Evolutionary conservation across 1,140 invertebrate genomes (phyloP).

Genomic region (Pachypsylla venusta): DNA sequence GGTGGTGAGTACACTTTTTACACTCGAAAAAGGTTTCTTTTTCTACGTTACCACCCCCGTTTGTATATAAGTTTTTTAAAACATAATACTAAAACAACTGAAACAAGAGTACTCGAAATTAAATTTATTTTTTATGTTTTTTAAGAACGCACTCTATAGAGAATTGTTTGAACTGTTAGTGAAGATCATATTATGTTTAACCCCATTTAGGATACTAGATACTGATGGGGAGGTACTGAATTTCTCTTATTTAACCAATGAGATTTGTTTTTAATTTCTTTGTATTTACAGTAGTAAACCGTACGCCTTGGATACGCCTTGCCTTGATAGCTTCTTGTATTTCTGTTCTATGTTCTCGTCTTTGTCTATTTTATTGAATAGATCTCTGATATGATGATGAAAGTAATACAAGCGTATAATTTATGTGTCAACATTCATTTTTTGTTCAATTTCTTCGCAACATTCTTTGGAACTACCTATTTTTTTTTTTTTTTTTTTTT

Average conservation of each 20-base stretch:
- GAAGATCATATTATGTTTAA: background rate
- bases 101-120: too few species aligned
- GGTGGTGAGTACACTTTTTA: too few species aligned
- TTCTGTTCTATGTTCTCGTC: background rate
- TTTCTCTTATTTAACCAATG: background rate
- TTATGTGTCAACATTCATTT: constrained; percentile 7
- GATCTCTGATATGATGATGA: background rate
- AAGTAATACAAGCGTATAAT: constrained; percentile 8
- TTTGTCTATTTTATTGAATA: background rate
- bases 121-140: too few species aligned
- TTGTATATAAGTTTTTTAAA: too few species aligned
- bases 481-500: too few species aligned
- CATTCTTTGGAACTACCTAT: too few species aligned
- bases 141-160: constrained; percentile 8
- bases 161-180: background rate
- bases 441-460: constrained; percentile 1
- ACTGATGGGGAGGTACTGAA: background rate
- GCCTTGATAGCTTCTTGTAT: background rate
- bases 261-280: constrained; percentile 7
- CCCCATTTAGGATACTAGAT: background rate
- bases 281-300: background rate
- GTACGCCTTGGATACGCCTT: background rate
- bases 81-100: too few species aligned
- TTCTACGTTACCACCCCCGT: too few species aligned
- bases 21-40: too few species aligned